Evolutionary conservation across 2,797 vertebrate species (phyloP), one percentile per base, ranked within the genome.

Genomic region (Oceanodroma leucorhoa): DNA sequence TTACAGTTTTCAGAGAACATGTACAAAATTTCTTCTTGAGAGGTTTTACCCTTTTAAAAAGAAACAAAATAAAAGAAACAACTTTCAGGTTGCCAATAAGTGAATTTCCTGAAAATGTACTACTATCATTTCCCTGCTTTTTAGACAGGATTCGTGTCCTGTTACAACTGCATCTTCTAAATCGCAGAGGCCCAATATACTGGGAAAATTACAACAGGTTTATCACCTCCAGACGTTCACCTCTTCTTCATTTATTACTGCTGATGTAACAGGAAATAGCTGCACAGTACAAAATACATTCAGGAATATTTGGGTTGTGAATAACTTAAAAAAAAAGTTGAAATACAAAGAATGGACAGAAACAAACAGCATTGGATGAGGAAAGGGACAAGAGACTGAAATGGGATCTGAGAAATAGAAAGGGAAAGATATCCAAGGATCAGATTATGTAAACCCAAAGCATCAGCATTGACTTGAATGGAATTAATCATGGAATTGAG

Each of bases 101-200:
- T 79, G 53, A 78, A 95, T 92, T 92, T 95, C 65, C 51, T 93
- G 90, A 96, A 94, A 97, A 96, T 21, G 20, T 66, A 81, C 58
- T 93, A 60, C 84, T 86, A 80, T 88, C 1, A 62, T 92, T 87
- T 89, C 65, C 70, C 83, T 91, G 45, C 36, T 94, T 94, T 96
- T 92, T 72, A 95, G 83, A 48, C 38, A 94, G 91, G 79, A 96
- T 95, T 84, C 40, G 73, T 51, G 62, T 73, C 72, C 29, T 64
- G 20, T 76, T 83, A 71, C 75, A 88, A 84, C 65, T 91, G 53
- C 82, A 70, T 60, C 77, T 97, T 96, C 96, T 85, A 75, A 97
- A 95, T 87, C 29, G 95, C 13, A 61, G 40, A 38, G 65, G 57
- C 38, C 83, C 19, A 94, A 92, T 83, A 89, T 29, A 90, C 58